A percentile compares a stretch with the other conserved stretches of the same genome.
Evolutionary conservation across 2,888 invertebrate genomes (phyloP).

Genomic region (Melolontha melolontha): DNA sequence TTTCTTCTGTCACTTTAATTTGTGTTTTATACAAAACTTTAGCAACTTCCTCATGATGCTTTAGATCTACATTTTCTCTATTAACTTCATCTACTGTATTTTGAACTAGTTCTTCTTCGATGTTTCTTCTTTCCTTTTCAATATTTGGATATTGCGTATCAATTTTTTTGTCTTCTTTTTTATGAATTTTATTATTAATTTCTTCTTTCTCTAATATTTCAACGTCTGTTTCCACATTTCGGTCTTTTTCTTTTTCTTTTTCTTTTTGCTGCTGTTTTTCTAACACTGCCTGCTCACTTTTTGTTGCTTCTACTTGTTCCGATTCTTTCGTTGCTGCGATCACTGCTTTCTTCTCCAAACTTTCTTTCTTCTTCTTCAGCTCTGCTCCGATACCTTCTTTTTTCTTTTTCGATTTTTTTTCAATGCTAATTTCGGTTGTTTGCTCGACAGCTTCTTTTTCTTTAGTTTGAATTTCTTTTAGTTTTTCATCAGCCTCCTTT

Average conservation of each 20-base stretch:
- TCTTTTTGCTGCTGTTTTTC: conserved; percentile 57
- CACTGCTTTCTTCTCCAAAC: conserved; percentile 48
- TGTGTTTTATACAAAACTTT: conserved; percentile 36
- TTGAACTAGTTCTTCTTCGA: conserved; percentile 41
- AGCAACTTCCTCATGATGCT: conserved; percentile 44
- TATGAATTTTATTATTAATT: conserved; percentile 60
- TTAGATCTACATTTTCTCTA: conserved; percentile 40
- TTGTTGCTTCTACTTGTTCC: conserved; percentile 51
- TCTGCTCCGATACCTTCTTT: conserved; percentile 21
- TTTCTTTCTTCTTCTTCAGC: conserved; percentile 58
- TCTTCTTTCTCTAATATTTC: conserved; percentile 50
- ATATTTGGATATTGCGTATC: conserved; percentile 36
- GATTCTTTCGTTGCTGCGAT: conserved; percentile 54
- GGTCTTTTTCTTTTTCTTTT: conserved; percentile 58
- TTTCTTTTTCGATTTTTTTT: conserved; percentile 39
- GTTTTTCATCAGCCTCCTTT: conserved; percentile 62
- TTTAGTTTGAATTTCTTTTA: conserved; percentile 61
- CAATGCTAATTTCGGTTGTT: conserved; percentile 17
- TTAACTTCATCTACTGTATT: conserved; percentile 58
- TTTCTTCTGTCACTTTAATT: conserved; percentile 41
- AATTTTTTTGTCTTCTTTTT: conserved; percentile 54
- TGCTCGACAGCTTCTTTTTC: conserved; percentile 59
- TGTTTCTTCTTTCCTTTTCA: conserved; percentile 27
- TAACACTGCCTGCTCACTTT: conserved; percentile 54
- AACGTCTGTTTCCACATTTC: conserved; percentile 51